Base-by-base conservation (phyloP, 2,797 vertebrate genomes). In the Brachymystax lenok region DNA sequence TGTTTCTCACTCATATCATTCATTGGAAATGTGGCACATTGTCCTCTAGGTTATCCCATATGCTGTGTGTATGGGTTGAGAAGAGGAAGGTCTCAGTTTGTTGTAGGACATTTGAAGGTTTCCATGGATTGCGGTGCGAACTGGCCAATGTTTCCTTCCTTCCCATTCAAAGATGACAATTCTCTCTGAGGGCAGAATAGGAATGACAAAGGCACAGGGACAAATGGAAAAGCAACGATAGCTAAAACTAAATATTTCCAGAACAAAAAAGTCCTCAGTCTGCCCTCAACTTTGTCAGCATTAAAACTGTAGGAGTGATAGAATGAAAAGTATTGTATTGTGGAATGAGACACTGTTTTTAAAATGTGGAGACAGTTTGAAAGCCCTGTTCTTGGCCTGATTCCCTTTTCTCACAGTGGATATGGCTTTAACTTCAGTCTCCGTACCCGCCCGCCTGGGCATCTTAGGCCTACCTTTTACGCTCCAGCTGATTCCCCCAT, bases 261-360 rank as follows among this genome's bases (percentile, higher is more conserved):
- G 35, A 28, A 71, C 73, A 74, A 78, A 82, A 68, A 74, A 69
- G 68, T 40, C 66, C 46, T 71, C 54, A 59, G 19, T 76, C 73
- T 27, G 74, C 66, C 75, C 17, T 1, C 51, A 69, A 74, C 75
- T 73, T 52, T 80, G 73, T 83, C 72, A 63, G 77, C 74, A 85
- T 85, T 82, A 82, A 88, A 82, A 78, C 74, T 78, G 75, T 64
- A 80, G 63, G 74, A 76, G 73, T 0, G 1, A 16, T 21, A 76
- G 76, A 76, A 30, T 75, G 75, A 77, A 28, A 13, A 63, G 17
- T 24, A 1, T 3, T 13, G 59, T 24, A 63, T 63, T 63, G 59
- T 27, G 21, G 21, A 13, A 12, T 10, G 21, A 63, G 59, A 24
- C 6, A 0, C 21, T 63, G 5, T 63, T 63, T 63, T 27, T 63